Conservation (phyloP, 2,113 vertebrate species). For the Gallinago paraguaiae region DNA sequence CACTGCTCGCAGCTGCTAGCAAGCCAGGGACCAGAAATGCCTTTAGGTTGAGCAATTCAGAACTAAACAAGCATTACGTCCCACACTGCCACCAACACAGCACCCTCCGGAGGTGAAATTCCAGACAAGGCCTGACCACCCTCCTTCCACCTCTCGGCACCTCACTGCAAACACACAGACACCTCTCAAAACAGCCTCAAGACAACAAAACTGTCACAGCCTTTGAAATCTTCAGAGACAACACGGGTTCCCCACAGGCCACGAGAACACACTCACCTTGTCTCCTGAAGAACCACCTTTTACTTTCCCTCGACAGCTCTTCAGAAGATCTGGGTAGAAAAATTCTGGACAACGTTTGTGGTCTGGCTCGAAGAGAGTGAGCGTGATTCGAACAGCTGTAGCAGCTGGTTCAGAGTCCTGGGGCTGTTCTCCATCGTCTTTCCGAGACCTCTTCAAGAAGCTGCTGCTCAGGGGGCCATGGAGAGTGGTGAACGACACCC, state of each 20-base stretch:
- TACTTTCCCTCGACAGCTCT: constrained; percentile 63
- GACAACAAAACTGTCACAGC: not conserved
- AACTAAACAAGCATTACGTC: accelerated
- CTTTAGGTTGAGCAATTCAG: not conserved
- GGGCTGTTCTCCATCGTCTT: constrained; percentile 57
- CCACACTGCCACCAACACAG: not conserved
- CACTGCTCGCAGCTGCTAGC: not conserved
- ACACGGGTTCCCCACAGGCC: accelerated
- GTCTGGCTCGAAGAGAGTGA: constrained; percentile 85
- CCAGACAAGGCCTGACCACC: not conserved
- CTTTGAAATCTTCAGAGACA: not conserved
- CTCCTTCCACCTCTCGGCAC: not conserved
- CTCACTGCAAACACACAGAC: not conserved
- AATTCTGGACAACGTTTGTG: constrained; percentile 89
- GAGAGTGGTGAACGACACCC: constrained; percentile 84
- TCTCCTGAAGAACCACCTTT: constrained; percentile 65
- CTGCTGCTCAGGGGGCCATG: constrained; percentile 65
- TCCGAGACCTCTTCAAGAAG: constrained; percentile 71
- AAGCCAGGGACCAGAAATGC: not conserved
- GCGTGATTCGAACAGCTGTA: constrained; percentile 76
- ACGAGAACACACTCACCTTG: constrained; percentile 43
- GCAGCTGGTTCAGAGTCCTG: constrained; percentile 66
- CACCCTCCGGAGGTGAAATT: not conserved
- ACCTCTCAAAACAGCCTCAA: not conserved
- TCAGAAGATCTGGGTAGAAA: constrained; percentile 85